Evolutionary conservation across 2,113 vertebrate species (phyloP).

Genomic region (Vulpes lagopus): DNA sequence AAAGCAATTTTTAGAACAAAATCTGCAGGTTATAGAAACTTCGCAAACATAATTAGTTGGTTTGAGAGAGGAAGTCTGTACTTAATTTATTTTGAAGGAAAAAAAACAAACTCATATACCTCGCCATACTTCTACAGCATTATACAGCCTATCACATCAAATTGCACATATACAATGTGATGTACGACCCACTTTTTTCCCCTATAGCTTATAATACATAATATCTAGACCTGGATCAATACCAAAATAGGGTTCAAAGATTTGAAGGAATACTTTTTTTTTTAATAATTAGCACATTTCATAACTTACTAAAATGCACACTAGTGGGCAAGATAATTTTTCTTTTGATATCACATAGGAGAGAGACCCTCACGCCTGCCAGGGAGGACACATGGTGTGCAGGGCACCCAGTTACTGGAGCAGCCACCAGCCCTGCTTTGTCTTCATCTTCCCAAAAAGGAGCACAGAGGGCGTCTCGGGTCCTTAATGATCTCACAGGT

Average conservation of each 20-base stretch:
- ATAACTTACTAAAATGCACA: not conserved
- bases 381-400: accelerated
- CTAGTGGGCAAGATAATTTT: accelerated
- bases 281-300: not conserved
- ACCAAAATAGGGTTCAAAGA: not conserved
- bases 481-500: not conserved
- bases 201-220: not conserved
- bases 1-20: not conserved
- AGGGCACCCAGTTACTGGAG: accelerated
- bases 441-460: not conserved
- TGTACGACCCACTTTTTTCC: accelerated
- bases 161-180: accelerated
- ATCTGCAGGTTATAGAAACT: not conserved
- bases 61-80: not conserved
- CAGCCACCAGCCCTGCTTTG: accelerated
- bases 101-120: not conserved
- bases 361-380: accelerated
- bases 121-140: accelerated
- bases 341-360: accelerated
- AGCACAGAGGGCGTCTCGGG: accelerated
- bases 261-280: not conserved
- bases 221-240: not conserved
- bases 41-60: not conserved
- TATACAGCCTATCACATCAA: not conserved
- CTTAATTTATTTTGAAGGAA: not conserved